Base-by-base conservation (phyloP, 2,888 invertebrate genomes). In the Acleris laterana region DNA sequence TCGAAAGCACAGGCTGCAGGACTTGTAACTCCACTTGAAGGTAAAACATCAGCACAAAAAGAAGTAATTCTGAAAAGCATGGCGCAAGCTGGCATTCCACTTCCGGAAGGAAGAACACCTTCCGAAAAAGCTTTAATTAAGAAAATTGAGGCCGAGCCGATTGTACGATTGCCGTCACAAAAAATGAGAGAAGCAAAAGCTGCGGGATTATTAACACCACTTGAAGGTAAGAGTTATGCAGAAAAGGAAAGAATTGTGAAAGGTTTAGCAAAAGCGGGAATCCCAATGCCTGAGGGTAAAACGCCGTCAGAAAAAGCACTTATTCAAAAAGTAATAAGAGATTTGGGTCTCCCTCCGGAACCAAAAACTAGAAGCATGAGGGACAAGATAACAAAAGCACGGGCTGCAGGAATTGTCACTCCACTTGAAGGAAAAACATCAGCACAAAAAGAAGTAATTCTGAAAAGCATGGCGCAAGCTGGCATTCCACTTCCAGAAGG, bases 221-320 rank as follows among this genome's bases (percentile, higher is more conserved):
- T 46, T 1, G 46, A 46, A 46, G 46, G 46, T 44, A 46, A 46
- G 17, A 17, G 1, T 0, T 46, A 5, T 5, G 46, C 16, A 46
- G 9, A 32, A 32, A 32, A 32, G 9, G 32, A 32, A 9, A 9
- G 3, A 9, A 32, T 46, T 2, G 5, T 46, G 3, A 46, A 17
- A 1, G n/a, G 46, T 5, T n/a, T 46, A 7, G 46, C 46, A n/a
- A 17, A 6, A n/a, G 46, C 46, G 6, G 46, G 46, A 16, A 46
- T 46, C 1, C 46, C 46, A n/a, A 1, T 46, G 6, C 46, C 46
- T 16, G 46, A 46, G 7, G 17, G 46, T 5, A 46, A 16, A 46
- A 77, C 79, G 6, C n/a, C 72, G 1, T 79, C 80, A 2, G 76
- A 77, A 69, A 77, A 79, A 67, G 73, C 72, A n/a, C 5, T 50